These are phyloP conservation scores for Lucinisca nassula DNA, from an alignment of 2,888 invertebrate genomes.

Conservation along the genomic window DNA sequence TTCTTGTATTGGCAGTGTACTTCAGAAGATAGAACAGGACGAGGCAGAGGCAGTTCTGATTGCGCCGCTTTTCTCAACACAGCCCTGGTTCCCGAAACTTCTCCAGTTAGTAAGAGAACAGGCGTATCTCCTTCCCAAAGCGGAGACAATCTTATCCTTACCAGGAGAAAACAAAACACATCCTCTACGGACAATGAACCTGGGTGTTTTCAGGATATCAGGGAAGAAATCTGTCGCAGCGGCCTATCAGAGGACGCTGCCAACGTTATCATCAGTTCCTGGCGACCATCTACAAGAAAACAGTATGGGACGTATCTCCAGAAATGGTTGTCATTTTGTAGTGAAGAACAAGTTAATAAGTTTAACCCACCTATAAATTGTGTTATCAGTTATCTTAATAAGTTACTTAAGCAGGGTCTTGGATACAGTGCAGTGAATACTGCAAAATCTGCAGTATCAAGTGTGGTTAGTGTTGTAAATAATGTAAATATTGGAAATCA, in stretches of 20 bases:
- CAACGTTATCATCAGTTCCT: neutral
- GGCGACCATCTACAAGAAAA: neutral
- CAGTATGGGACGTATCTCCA: neutral
- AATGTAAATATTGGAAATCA: too few relatives aligned
- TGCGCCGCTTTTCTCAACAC: slow-evolving; percentile 35
- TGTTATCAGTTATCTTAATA: too few relatives aligned
- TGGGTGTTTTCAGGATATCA: neutral
- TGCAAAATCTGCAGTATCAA: too few relatives aligned
- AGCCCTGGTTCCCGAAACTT: slow-evolving; percentile 8
- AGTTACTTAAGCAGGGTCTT: too few relatives aligned
- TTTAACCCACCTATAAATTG: too few relatives aligned
- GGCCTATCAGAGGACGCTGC: neutral
- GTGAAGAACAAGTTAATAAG: too few relatives aligned
- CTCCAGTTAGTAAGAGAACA: neutral
- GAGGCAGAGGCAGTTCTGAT: slow-evolving; percentile 22
- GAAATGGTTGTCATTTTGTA: slow-evolving; percentile 1
- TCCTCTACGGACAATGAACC: neutral
- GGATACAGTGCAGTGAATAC: too few relatives aligned
- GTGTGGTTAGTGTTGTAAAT: too few relatives aligned
- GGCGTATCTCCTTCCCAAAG: neutral
- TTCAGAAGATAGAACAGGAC: slow-evolving; percentile 20
- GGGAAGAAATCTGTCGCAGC: neutral
- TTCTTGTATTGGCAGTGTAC: neutral
- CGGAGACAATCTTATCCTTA: neutral
- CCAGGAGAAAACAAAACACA: slow-evolving; percentile 2